A percentile compares a stretch with the other conserved stretches of the same genome.
Conservation (phyloP, 2,888 invertebrate species). For the Meandrusa payeni region DNA sequence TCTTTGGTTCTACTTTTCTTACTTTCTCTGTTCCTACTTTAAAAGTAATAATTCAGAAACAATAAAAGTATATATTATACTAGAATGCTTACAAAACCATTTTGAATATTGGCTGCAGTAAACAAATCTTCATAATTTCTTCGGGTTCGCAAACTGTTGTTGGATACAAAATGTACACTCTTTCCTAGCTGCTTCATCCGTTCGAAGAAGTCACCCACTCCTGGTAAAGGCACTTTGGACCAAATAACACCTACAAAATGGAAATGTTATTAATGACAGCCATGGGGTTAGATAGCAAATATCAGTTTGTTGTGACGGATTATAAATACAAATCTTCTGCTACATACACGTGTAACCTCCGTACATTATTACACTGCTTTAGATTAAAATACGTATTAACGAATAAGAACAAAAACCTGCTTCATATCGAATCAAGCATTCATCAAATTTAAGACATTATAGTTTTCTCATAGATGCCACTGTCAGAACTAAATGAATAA, state of each 20-base stretch:
- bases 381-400: no score
- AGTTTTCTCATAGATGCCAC: no score
- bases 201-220: slow-evolving; percentile 63
- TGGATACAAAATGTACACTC: slow-evolving; percentile 71
- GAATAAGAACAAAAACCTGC: no score
- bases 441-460: no score
- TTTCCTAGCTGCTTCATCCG: slow-evolving; percentile 72
- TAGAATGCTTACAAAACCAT: slow-evolving; percentile 56
- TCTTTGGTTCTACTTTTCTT: no score
- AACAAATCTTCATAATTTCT: slow-evolving; percentile 56
- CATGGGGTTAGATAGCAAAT: no score
- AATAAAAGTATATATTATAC: neutral
- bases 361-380: no score
- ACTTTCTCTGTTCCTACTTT: no score
- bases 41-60: neutral
- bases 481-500: no score
- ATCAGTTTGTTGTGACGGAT: no score
- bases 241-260: slow-evolving; percentile 76
- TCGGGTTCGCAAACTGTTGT: slow-evolving; percentile 65
- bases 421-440: no score
- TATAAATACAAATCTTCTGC: neutral
- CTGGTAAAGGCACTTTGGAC: slow-evolving; percentile 51
- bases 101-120: slow-evolving; percentile 47
- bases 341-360: no score
- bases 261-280: neutral